Conservation (phyloP, 2,113 vertebrate genomes). For the Chelonoidis abingdonii region DNA sequence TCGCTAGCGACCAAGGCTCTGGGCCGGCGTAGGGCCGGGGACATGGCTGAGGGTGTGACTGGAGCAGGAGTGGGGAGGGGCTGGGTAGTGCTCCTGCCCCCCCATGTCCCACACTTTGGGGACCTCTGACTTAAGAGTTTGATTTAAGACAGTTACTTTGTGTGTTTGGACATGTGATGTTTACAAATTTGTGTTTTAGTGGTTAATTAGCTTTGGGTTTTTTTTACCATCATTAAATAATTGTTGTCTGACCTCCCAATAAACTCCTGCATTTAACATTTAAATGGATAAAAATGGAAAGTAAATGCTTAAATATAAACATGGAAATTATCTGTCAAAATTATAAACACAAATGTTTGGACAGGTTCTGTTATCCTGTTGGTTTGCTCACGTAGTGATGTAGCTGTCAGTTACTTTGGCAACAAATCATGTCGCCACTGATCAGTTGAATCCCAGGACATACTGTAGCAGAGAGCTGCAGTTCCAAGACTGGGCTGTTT, state of each 20-base stretch:
- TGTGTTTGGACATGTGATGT: neutral
- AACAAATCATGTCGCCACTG: accelerated
- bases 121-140: neutral
- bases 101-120: no score
- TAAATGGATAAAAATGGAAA: neutral
- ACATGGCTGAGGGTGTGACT: no score
- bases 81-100: no score
- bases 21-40: no score
- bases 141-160: neutral
- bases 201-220: neutral
- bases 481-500: neutral
- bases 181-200: neutral
- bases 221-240: neutral
- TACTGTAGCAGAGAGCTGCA: neutral
- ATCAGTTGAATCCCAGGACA: neutral
- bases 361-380: neutral
- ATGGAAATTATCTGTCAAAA: neutral
- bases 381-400: neutral
- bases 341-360: neutral
- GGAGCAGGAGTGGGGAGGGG: no score
- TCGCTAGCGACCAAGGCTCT: no score
- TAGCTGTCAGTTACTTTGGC: neutral
- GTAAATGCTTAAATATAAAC: neutral
- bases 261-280: neutral
- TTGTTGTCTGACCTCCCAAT: neutral